phyloP scores from a whole-genome alignment of 2,888 invertebrate species.

The Sphinx pinastri region DNA sequence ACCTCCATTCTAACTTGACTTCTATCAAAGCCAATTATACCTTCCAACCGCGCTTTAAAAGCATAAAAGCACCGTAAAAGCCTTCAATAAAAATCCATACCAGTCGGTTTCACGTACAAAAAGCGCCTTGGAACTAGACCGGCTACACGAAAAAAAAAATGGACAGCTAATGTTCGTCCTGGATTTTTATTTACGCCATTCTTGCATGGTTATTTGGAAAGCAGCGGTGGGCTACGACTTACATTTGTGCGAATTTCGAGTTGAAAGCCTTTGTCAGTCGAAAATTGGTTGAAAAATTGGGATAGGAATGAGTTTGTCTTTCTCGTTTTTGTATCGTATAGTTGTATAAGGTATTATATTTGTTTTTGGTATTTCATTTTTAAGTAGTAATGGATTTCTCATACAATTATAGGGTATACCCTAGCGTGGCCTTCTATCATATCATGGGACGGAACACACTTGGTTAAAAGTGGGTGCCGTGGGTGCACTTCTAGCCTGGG shows the following conservation, averaged over 20 bases:
- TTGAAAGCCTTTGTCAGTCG: background rate
- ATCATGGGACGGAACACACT: no score
- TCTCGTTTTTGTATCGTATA: no score
- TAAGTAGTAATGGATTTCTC: no score
- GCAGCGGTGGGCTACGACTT: background rate
- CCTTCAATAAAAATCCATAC: constrained; percentile 1
- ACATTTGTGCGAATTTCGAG: background rate
- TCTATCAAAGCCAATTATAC: background rate
- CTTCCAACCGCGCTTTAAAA: background rate
- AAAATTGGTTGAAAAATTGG: background rate
- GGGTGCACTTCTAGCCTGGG: no score
- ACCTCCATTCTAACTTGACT: no score
- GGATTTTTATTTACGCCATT: background rate
- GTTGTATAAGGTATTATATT: no score
- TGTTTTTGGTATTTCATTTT: no score
- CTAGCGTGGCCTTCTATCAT: no score
- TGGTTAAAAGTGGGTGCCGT: no score
- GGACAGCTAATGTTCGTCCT: background rate
- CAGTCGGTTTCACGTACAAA: background rate
- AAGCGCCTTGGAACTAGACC: background rate
- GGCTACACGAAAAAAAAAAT: background rate
- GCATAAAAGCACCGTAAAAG: constrained; percentile 11
- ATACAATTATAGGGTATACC: no score
- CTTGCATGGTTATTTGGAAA: background rate
- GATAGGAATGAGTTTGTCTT: background rate